These are phyloP conservation scores for Sphaerophoria taeniata DNA, from an alignment of 2,888 invertebrate genomes.

Conservation along the genomic window DNA sequence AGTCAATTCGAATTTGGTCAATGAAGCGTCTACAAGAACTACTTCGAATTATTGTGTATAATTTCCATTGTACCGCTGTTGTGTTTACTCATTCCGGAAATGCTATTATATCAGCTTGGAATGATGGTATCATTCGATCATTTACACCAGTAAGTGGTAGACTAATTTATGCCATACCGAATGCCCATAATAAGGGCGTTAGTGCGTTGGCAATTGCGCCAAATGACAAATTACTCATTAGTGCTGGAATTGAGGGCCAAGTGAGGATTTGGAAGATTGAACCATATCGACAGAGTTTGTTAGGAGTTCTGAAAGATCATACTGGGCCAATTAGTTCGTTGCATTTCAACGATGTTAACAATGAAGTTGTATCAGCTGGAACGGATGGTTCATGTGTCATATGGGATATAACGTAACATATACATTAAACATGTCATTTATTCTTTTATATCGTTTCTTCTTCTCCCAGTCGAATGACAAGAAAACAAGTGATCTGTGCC, in stretches of 20 bases:
- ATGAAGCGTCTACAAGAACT: conserved; percentile 89
- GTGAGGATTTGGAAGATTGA: conserved; percentile 92
- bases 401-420: conserved; percentile 91
- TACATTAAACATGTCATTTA: not conserved
- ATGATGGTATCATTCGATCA: conserved; percentile 91
- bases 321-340: conserved; percentile 93
- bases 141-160: conserved; percentile 93
- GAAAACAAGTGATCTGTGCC: conserved; percentile 93
- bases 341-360: conserved; percentile 89
- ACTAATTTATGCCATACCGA: conserved; percentile 91
- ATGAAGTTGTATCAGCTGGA: conserved; percentile 94
- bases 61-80: conserved; percentile 92
- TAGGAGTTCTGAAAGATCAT: conserved; percentile 94
- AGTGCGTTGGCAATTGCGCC: conserved; percentile 91
- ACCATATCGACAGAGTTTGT: conserved; percentile 86
- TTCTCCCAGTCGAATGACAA: conserved; percentile 85
- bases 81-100: conserved; percentile 91
- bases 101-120: conserved; percentile 92
- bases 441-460: too few species aligned
- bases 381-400: conserved; percentile 96
- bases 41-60: conserved; percentile 92
- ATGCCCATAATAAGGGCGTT: conserved; percentile 93
- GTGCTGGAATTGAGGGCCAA: conserved; percentile 97
- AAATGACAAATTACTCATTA: conserved; percentile 89
- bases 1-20: conserved; percentile 95